Base-by-base conservation (phyloP, 92 coral and sea anemone genomes). In the Bergia puertoricense region DNA sequence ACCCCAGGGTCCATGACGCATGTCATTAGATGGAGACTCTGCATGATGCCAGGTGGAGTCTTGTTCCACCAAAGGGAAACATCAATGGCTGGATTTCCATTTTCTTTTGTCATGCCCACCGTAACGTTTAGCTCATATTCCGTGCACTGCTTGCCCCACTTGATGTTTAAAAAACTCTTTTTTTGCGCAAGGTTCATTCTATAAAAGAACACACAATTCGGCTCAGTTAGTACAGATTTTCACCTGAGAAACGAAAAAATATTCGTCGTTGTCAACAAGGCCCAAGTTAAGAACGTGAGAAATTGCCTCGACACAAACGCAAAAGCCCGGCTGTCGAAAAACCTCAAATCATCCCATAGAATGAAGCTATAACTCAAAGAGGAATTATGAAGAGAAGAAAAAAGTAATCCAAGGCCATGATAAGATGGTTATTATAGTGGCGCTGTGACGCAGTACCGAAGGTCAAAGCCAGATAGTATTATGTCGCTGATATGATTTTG, bases 111-210 rank as follows among this genome's bases (percentile, higher is more conserved):
- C 76, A 80, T 68, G 11, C 74, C 78, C 6, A 57, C 15, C 42
- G 85, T 89, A 38, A n/a, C n/a, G 46, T 86, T 92, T 14, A 89
- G 20, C 41, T 54, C 75, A 14, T 92, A 81, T 18, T 76, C 82
- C 51, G 45, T 22, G 71, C 94, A 92, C 20, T 71, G 74, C 41
- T 77, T 79, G 2, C 94, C 94, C 94, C 91, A 88, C 50, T 57
- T 73, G 42, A 82, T 38, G 23, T 78, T 81, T 14, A 85, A 23
- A 23, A 85, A 84, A 42, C 85, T 80, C 5, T 81, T 86, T 37
- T 54, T 89, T 36, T 77, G 74, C 7, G 39, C 38, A 80, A 86
- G 44, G 38, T 91, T 77, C 48, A 84, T 41, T 4, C 94, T 91
- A 79, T 0, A 77, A 13, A 9, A 41, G 23, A 39, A 59, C 13